Evolutionary conservation across 2,888 invertebrate genomes (phyloP), one percentile per base, ranked within the genome.

Genomic region (Catocala sponsa): DNA sequence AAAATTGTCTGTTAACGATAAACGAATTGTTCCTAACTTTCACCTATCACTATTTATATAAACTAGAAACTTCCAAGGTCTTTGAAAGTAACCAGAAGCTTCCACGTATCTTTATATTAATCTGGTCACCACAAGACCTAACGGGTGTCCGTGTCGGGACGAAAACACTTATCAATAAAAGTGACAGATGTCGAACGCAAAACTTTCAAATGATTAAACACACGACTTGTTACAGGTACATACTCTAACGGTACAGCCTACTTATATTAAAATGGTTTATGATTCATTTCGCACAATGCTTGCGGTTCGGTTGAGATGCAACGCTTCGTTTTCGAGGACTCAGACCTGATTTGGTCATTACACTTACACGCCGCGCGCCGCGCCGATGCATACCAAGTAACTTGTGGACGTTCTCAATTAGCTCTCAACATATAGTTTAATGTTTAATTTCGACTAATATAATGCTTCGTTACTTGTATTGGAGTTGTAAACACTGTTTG

Each of bases 181-280:
- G 59, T 76, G 76, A 74, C 78, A 74, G 75, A 72, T 74, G 51
- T 78, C 72, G 73, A 71, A 73, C 78, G 67, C 72, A 66, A 66
- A 69, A 74, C 76, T 76, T 77, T 78, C 76, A 70, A 72, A 63
- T 65, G 68, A 73, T 72, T 70, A 71, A 70, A 68, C 48, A 72
- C 66, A 66, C 69, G 61, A 53, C 63, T 71, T 57, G 62, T 69
- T 72, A 69, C 67, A 72, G 49, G 56, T 63, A 58, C 55, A 62
- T 55, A 68, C 60, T 61, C 46, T 83, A 85, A 84, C 84, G 85
- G 85, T 73, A 69, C 79, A 81, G 60, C 81, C 84, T 79, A 82
- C 83, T 81, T 81, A 74, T 50, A 58, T 64, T 68, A 63, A 70
- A 69, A 73, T 76, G 70, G 68, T 74, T 61, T 70, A 78, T 79